Base-by-base conservation (phyloP, 92 coral and sea anemone species). In the Zoanthus gigantus region DNA sequence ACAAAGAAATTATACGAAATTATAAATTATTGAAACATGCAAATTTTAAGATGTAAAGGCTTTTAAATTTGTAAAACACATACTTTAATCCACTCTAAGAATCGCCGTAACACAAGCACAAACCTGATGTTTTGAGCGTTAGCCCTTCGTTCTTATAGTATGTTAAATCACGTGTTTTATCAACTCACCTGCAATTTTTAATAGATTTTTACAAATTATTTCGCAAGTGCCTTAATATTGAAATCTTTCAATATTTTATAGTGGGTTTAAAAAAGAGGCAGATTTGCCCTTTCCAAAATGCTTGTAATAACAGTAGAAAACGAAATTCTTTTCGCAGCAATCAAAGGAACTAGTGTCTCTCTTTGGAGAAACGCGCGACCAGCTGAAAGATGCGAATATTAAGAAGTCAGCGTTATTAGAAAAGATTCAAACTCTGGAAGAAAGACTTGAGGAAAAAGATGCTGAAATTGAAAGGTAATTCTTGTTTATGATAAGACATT, bases 401-500 rank as follows among this genome's bases (percentile, higher is more conserved):
- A 87, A 91, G 54, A 84, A 84, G 29, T 87, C 85, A 45, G 46
- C 83, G 14, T 86, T 93, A 13, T 77, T 83, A 42, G 83, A 79
- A 69, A 83, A 77, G 12, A 72, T 89, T 4, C 79, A 84, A 42
- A 88, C 85, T 37, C 83, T 91, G 7, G 90, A 83, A 79, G 93
- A 57, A 14, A 48, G 34, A 34, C 42, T 90, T 30, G 90, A 87
- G 45, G 71, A 87, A 85, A 88, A 89, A 68, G 87, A 82, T 76
- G 48, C 65, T 7, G 90, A 94, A 48, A 86, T 88, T 71, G 79
- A 48, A 34, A 85, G 82, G 94, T 94, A 84, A 57, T 15, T 53
- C 42, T 8, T 75, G 56, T 50, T 47, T 11, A 50, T 50, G 56
- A 50, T 1, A 37, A 4, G 42, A 37, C 42, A 2, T 37, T 37